Conservation (phyloP, 2,888 invertebrate species). For the Eilema caniola region DNA sequence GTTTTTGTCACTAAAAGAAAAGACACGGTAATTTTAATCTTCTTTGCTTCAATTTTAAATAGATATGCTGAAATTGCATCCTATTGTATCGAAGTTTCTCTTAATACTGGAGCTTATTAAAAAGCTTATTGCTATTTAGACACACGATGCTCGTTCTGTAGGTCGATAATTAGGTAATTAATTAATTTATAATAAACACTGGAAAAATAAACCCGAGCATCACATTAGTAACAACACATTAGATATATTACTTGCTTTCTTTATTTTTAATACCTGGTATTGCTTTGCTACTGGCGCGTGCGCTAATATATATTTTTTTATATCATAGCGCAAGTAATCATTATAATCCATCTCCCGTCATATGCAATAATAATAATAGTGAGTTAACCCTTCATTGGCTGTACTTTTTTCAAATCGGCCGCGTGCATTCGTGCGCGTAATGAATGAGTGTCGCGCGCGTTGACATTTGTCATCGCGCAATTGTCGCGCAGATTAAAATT, state of each 20-base stretch:
- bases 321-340: constrained; percentile 45
- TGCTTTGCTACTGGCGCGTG: background rate
- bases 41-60: too few species aligned
- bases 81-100: too few species aligned
- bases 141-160: too few species aligned
- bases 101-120: too few species aligned
- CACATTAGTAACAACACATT: background rate
- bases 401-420: constrained; percentile 69
- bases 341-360: constrained; percentile 70
- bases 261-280: constrained; percentile 23
- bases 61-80: too few species aligned
- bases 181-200: too few species aligned
- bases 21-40: too few species aligned
- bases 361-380: constrained; percentile 73
- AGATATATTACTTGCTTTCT: background rate
- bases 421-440: constrained; percentile 78
- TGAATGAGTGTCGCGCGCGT: constrained; percentile 80
- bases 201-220: too few species aligned
- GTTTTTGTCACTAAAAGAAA: too few species aligned
- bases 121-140: too few species aligned
- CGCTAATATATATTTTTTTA: constrained; percentile 10
- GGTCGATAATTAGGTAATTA: too few species aligned
- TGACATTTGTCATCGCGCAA: constrained; percentile 87
- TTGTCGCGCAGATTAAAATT: constrained; percentile 86
- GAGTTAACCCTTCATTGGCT: constrained; percentile 84